phyloP scores from a whole-genome alignment of 1,140 invertebrate species.

The Druon quercuslanigerum region DNA sequence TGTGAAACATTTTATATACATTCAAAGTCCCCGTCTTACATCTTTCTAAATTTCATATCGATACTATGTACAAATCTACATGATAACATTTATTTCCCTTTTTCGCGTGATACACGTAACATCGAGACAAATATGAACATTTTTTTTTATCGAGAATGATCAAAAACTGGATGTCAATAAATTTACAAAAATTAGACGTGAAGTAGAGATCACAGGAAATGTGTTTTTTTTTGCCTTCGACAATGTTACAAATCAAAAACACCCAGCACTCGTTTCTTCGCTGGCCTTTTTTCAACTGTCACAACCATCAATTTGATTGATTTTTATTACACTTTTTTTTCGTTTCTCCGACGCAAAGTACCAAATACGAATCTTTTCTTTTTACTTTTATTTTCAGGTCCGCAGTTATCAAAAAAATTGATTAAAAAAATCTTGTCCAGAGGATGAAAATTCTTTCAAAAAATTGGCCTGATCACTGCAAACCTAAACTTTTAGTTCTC shows the following conservation, averaged over 20 bases:
- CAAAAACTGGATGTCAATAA: constrained; percentile 1
- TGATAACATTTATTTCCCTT: constrained; percentile 24
- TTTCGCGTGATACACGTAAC: constrained; percentile 17
- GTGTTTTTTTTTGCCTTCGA: not conserved
- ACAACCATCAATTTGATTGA: no score
- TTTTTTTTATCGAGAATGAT: constrained; percentile 1
- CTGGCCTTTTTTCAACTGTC: no score
- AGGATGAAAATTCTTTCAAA: no score
- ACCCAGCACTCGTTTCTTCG: constrained; percentile 8
- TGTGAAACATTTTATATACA: constrained; percentile 30
- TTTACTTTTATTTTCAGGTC: no score
- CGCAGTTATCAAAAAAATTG: no score
- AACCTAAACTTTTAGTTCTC: no score
- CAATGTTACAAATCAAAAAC: not conserved
- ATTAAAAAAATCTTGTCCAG: no score
- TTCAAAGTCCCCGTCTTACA: constrained; percentile 29
- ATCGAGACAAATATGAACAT: constrained; percentile 18
- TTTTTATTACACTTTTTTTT: no score
- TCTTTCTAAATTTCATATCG: constrained; percentile 8
- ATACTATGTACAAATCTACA: constrained; percentile 30
- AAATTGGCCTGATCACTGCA: no score
- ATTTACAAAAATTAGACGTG: not conserved
- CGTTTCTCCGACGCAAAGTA: no score
- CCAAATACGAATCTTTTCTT: no score
- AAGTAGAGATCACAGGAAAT: constrained; percentile 28